Percentiles rank a stretch among this genome's conserved stretches.
These are phyloP conservation scores for Brachionus koreanus DNA, from an alignment of 1,140 invertebrate genomes.

Conservation along the genomic window DNA sequence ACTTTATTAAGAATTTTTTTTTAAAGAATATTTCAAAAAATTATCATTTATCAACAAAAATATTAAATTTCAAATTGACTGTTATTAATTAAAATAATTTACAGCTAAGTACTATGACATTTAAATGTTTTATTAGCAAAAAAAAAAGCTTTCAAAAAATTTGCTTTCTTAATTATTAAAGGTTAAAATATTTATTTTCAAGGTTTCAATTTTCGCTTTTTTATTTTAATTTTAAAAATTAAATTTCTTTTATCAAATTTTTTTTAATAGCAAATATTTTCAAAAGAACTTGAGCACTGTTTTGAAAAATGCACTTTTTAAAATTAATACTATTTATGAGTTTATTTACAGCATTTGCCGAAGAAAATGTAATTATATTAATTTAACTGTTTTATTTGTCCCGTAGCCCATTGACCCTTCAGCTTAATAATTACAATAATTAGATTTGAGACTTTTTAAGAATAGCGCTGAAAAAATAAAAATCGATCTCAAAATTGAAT, in stretches of 20 bases:
- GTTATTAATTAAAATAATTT: not conserved
- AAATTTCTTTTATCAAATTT: not conserved
- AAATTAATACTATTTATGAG: not conserved
- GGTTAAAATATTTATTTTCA: not conserved
- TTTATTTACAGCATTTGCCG: not conserved
- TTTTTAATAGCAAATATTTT: not conserved
- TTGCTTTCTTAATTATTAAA: not conserved
- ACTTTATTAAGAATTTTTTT: no score
- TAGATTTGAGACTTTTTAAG: not conserved
- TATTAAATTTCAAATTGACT: not conserved
- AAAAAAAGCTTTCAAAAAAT: not conserved
- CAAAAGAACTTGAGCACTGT: not conserved
- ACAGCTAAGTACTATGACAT: not conserved
- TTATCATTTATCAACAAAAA: not conserved
- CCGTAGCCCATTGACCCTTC: not conserved
- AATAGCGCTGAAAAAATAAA: not conserved
- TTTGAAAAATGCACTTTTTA: not conserved
- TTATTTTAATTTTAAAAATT: not conserved
- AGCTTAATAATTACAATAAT: not conserved
- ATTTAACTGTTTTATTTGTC: not conserved
- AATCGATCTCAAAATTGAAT: conserved; percentile 15
- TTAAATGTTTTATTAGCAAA: not conserved
- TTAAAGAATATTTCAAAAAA: no score
- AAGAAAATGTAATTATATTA: not conserved
- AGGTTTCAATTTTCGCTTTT: not conserved